Percentiles rank a stretch among this genome's conserved stretches.
These are phyloP conservation scores for Trachelus stipa DNA, from an alignment of 2,888 invertebrate species.

Conservation along the genomic window DNA sequence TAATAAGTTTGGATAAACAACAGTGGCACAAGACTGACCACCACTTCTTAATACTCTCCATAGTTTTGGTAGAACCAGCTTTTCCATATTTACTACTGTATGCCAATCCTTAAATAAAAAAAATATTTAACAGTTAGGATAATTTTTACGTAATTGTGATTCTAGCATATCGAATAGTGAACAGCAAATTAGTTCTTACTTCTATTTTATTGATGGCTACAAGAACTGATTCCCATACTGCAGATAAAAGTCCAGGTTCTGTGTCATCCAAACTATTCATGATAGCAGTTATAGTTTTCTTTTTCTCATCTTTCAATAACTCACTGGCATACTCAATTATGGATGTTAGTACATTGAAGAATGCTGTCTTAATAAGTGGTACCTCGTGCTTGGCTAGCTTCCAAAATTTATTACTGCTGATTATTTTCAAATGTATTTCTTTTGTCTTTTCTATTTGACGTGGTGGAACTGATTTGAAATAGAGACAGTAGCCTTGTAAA, in stretches of 20 bases:
- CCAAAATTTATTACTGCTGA: slow-evolving; percentile 79
- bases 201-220: slow-evolving; percentile 71
- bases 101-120: slow-evolving; percentile 74
- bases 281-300: slow-evolving; percentile 71
- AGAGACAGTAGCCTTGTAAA: slow-evolving; percentile 74
- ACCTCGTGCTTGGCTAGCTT: slow-evolving; percentile 73
- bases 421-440: slow-evolving; percentile 69
- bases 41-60: slow-evolving; percentile 76
- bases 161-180: slow-evolving; percentile 8
- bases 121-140: background rate
- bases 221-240: slow-evolving; percentile 82
- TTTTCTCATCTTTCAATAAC: slow-evolving; percentile 70
- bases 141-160: background rate
- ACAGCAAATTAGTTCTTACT: slow-evolving; percentile 57
- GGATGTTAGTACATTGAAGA: slow-evolving; percentile 75
- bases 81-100: slow-evolving; percentile 77
- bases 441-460: slow-evolving; percentile 69
- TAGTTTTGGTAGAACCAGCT: slow-evolving; percentile 80
- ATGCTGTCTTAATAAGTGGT: slow-evolving; percentile 71
- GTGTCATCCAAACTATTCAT: slow-evolving; percentile 77
- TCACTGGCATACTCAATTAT: slow-evolving; percentile 72
- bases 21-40: slow-evolving; percentile 81
- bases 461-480: slow-evolving; percentile 71
- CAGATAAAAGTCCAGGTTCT: slow-evolving; percentile 75
- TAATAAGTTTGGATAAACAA: slow-evolving; percentile 79